Percentiles rank a stretch among this genome's conserved stretches.
These are phyloP conservation scores for Sardinella longiceps DNA, from an alignment of 2,797 vertebrate genomes.

Conservation along the genomic window DNA sequence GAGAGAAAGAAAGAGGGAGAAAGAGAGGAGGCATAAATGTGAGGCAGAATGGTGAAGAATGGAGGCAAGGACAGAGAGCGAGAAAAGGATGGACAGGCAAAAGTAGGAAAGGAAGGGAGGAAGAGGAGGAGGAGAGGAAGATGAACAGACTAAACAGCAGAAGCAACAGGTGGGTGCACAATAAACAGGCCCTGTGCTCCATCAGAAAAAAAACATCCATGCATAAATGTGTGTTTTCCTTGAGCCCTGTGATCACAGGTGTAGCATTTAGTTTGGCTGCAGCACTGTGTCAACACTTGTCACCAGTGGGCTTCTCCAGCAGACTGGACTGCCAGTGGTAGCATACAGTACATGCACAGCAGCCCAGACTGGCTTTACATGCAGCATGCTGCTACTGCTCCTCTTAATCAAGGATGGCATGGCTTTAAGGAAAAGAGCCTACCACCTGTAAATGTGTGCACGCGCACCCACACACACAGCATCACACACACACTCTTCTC, in stretches of 20 bases:
- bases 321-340: neutral
- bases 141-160: neutral
- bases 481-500: neutral
- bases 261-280: neutral
- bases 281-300: neutral
- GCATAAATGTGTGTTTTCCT: neutral
- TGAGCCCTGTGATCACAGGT: neutral
- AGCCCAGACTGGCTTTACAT: neutral
- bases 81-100: neutral
- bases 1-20: neutral
- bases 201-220: too few species aligned
- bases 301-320: neutral
- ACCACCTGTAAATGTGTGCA: neutral
- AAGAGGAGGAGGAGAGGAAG: neutral
- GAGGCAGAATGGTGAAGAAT: too few species aligned
- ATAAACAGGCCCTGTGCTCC: too few species aligned
- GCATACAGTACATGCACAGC: neutral
- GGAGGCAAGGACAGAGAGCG: neutral
- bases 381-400: neutral
- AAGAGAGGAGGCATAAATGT: neutral
- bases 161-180: neutral
- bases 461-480: neutral
- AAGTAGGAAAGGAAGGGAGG: neutral
- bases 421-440: neutral
- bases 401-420: neutral